Base-by-base conservation (phyloP, 2,888 invertebrate species). In the Xestia xanthographa region DNA sequence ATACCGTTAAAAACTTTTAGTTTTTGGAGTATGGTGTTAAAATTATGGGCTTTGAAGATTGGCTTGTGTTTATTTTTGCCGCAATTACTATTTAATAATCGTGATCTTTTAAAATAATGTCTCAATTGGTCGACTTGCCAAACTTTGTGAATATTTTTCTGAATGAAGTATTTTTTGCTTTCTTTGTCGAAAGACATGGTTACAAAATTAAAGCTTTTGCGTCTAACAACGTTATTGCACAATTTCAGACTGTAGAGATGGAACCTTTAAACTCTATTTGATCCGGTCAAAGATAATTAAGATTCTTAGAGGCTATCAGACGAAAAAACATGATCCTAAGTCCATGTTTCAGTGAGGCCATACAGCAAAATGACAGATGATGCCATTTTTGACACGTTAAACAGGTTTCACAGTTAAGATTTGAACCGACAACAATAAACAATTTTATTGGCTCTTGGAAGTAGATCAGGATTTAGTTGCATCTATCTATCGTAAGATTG, bases 1-100 rank as follows among this genome's bases (percentile, higher is more conserved):
- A 86, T 84, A 43, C 76, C 81, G 81, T 80, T 86, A 72, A 79
- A 56, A 80, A 60, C 62, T 63, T 73, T 84, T 80, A 83, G 45
- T 66, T 56, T 73, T 68, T 71, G 60, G 53, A 74, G 67, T 58
- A 43, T 62, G 53, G 67, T 80, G 80, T 74, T 75, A 45, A 67
- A 67, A 72, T 66, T 50, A n/a, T 45, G 29, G 41, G 79, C 48
- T 78, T 62, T 56, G 29, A 38, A 65, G 41, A 68, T 45, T 26
- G 43, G 9, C 29, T 58, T 34, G 58, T 70, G 60, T 63, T 66
- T 63, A 66, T 62, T 79, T 66, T 67, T 63, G 34, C 2, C 79
- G 41, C 14, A n/a, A 53, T 50, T 50, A 29, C 22, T 20, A 58
- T 43, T 76, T 63, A 1, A 34, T 34, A n/a, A 26, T n/a, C 20